Evolutionary conservation across 2,888 invertebrate species (phyloP), one percentile per base, ranked within the genome.

Genomic region (Stenodera caucasica): DNA sequence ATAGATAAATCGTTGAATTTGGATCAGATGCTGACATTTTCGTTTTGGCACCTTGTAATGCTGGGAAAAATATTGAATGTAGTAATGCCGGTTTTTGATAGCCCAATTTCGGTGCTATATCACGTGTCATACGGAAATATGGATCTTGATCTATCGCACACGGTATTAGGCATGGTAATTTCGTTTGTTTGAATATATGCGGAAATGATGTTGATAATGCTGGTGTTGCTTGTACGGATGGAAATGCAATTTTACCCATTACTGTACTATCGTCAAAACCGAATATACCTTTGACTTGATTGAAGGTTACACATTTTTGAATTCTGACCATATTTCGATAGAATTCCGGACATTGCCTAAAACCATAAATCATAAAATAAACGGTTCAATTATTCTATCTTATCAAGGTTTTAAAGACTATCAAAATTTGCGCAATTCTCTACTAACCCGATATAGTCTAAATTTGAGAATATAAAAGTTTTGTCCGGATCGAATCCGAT

Each of bases 61-160:
- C 89, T 80, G 70, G 90, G 86, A 81, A 79, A 60, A 81, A 81
- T 29, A 75, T 89, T 81, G 85, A 98, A 97, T 61, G 88, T 84
- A 30, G 94, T 77, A 49, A 95, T 81, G 4, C 97, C 87, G 57
- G 99, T 96, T 80, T 99, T 95, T 14, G 89, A 88, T 80, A 88
- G 85, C 71, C 94, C 12, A 99, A 82, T 11, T 91, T 86, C 0
- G 98, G 96, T 0, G 98, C 96, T n/a, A 98, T 97, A 82, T 99
- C 99, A 56, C 99, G 86, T 0, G 96, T 92, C 98, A 99, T 97
- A 32, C 99, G 87, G 82, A 99, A 99, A 81, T 98, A 99, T 0
- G 99, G 99, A 83, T 99, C 99, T 85, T 99, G 99, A 84, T 99
- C 99, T 68, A 99, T 99, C 8, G 97, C 99, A 82, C 99, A 99